Evolutionary conservation across 2,113 vertebrate species (phyloP), one percentile per base, ranked within the genome.

Genomic region (Ameiurus melas): DNA sequence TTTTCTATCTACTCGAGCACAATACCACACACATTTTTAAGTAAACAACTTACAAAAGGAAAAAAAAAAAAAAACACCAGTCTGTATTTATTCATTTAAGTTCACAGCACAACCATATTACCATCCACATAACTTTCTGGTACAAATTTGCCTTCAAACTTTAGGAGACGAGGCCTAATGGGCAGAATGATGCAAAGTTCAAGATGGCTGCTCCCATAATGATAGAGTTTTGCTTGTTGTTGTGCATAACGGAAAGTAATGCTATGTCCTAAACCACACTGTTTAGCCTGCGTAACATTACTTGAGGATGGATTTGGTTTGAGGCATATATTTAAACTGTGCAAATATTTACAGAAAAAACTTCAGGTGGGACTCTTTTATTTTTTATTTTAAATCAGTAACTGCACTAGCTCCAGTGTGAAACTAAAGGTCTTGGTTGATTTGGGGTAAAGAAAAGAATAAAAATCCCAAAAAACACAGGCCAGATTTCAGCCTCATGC

Each of bases 401-500:
- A 19, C 27, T 16, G 55, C 27, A 55, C 47, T 30, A 25, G 20
- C 39, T 47, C 39, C 73, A 53, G 75, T 51, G 22, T 2, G 16
- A 47, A 78, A 14, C 5, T n/a, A 53, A 51, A 53, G 47, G 4
- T 1, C 25, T 79, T 17, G 4, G 22, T 14, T 78, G 73, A 22
- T 77, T n/a, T 53, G 14, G 25, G 43, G 12, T n/a, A 39, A 36
- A 36, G 5, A 20, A 51, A 77, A 47, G 27, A 47, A 78, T 2
- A 13, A 36, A 53, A 36, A 47, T 20, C 66, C 33, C 17, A 16
- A 86, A 86, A 51, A 86, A 43, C 16, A 60, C 82, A 10, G 78
- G 39, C 39, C 17, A 62, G 85, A 85, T 86, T 86, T 90, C 51
- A 87, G 75, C 75, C 51, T 68, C 22, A 19, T 36, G 47, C 81